Evolutionary conservation across 2,888 invertebrate genomes (phyloP), one percentile per base, ranked within the genome.

Genomic region (Teinopalpus imperialis): DNA sequence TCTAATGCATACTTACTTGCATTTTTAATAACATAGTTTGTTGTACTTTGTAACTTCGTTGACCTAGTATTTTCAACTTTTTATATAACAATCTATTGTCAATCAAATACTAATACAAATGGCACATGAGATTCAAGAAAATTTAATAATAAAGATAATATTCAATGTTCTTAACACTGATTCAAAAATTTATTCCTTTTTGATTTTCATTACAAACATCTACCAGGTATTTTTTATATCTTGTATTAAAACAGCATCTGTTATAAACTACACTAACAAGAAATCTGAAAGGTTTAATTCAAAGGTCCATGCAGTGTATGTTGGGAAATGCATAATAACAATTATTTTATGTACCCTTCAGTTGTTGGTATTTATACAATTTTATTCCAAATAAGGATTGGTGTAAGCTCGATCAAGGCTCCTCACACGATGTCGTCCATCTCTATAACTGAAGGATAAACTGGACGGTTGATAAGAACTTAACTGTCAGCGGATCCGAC

Each of bases 401-500:
- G 59, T 59, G 51, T 74, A 69, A 45, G 76, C 59, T 53, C 85
- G 73, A 52, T 86, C 86, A 39, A 85, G 71, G 49, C 86, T 85
- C 41, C 81, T 72, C 42, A 77, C 81, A 39, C 85, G 74, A 30
- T 63, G 57, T 32, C 69, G 66, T 23, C 63, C 56, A 48, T 63
- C 57, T 48, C 60, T 55, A 43, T 62, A 51, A 26, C 74, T 67
- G 51, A 63, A 57, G 20, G 80, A 66, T 52, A 65, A 56, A 54
- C 71, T 66, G 66, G 66, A 66, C 37, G 76, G 65, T 43, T 67
- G 69, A 13, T 56, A 46, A 51, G 80, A 74, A 59, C 78, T 71
- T 55, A 67, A 65, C 52, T 75, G 83, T 88, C 86, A 87, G 85
- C 83, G 87, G 55, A 76, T 55, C 54, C 90, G 86, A 54, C 89